Conservation (phyloP, 1,140 invertebrate species). For the Augochlora pura region DNA sequence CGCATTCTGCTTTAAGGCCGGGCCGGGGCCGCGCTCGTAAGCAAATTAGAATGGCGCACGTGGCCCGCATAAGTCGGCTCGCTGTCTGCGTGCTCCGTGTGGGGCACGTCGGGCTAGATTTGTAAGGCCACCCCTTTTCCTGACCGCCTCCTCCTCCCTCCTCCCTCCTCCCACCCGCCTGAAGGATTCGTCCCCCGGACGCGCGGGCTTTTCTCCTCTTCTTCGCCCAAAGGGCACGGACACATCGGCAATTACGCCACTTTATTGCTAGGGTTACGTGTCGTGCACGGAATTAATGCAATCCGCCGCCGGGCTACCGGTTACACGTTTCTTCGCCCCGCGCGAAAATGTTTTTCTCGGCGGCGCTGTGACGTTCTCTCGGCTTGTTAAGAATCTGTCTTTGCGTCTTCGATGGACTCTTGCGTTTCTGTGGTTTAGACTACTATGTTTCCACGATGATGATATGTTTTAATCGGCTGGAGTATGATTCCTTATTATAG, state of each 20-base stretch:
- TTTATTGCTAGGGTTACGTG: slow-evolving; percentile 72
- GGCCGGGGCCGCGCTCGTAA: slow-evolving; percentile 64
- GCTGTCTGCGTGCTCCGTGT: slow-evolving; percentile 54
- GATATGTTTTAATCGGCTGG: no score
- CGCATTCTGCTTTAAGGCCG: slow-evolving; percentile 69
- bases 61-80: slow-evolving; percentile 71
- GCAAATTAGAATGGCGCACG: slow-evolving; percentile 75
- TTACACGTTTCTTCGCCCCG: slow-evolving; percentile 31
- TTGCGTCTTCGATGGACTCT: no score
- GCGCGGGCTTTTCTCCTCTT: slow-evolving; percentile 45
- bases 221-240: slow-evolving; percentile 57
- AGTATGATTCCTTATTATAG: no score
- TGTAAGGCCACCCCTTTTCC: slow-evolving; percentile 58
- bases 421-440: no score
- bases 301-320: slow-evolving; percentile 46
- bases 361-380: not conserved
- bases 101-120: slow-evolving; percentile 61
- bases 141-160: not conserved
- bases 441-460: no score
- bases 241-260: slow-evolving; percentile 71
- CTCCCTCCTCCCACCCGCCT: not conserved
- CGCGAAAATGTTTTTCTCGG: slow-evolving; percentile 39
- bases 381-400: not conserved
- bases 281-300: slow-evolving; percentile 71
- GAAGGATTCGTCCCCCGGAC: no score